Conservation (phyloP, 2,113 vertebrate species). For the Thalassarche chlororhynchos region DNA sequence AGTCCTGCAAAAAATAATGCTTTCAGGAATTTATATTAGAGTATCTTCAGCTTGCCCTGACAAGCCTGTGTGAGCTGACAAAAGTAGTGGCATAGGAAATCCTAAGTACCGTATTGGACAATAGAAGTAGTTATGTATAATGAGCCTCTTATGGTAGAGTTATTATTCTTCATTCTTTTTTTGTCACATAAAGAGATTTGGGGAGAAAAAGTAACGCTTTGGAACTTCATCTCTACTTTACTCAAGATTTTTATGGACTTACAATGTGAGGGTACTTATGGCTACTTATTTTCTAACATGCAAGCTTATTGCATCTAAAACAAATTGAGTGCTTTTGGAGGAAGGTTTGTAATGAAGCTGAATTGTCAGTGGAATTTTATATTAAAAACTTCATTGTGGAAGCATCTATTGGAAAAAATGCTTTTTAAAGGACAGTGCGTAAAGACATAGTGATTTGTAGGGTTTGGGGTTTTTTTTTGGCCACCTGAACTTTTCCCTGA, state of each 20-base stretch:
- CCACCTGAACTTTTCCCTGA: background rate
- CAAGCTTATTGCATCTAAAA: background rate
- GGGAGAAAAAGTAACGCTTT: background rate
- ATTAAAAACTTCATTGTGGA: background rate
- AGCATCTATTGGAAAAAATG: background rate
- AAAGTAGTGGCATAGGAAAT: background rate
- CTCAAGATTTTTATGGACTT: background rate
- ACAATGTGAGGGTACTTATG: background rate
- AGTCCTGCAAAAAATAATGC: background rate
- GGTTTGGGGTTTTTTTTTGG: background rate
- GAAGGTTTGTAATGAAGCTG: background rate
- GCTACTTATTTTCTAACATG: background rate
- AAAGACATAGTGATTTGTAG: background rate
- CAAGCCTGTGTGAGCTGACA: background rate
- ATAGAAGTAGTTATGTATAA: background rate
- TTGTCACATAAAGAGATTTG: background rate
- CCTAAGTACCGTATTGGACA: fast-evolving
- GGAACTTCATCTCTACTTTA: background rate
- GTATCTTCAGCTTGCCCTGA: background rate
- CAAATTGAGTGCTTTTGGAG: background rate
- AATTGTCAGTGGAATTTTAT: background rate
- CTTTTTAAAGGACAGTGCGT: background rate
- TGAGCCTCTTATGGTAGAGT: background rate
- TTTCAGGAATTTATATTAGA: background rate
- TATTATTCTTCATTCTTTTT: background rate